Conservation (phyloP, 2,113 vertebrate genomes). For the Capra hircus region DNA sequence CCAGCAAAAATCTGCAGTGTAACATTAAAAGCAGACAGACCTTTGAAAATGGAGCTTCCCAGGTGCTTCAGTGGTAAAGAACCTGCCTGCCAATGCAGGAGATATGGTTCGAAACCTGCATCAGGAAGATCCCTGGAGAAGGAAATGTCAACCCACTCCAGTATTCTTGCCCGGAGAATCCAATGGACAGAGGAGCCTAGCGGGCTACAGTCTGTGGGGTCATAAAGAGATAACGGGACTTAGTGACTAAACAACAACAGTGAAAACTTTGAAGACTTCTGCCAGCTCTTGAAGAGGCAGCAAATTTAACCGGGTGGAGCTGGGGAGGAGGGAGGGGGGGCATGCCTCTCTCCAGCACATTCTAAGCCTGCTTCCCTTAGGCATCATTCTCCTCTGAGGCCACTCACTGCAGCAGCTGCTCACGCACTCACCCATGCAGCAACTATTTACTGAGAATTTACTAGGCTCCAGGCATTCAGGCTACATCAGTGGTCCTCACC, state of each 20-base stretch:
- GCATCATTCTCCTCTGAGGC: not conserved
- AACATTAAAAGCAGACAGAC: not conserved
- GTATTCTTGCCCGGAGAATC: not conserved
- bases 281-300: not conserved
- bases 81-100: not conserved
- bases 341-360: not conserved
- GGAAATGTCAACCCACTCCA: not conserved
- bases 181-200: not conserved
- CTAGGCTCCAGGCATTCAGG: not conserved
- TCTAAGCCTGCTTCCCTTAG: not conserved
- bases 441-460: not conserved
- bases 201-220: not conserved
- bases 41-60: not conserved
- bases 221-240: not conserved
- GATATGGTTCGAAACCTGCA: not conserved
- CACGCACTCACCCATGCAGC: not conserved
- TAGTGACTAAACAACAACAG: not conserved
- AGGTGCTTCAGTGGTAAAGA: not conserved
- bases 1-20: not conserved
- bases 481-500: not conserved
- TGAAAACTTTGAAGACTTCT: not conserved
- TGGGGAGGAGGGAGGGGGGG: not conserved
- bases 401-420: not conserved
- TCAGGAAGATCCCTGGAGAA: not conserved
- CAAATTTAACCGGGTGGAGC: not conserved